Evolutionary conservation across 2,113 vertebrate genomes (phyloP).

Genomic region (Hippocampus comes): DNA sequence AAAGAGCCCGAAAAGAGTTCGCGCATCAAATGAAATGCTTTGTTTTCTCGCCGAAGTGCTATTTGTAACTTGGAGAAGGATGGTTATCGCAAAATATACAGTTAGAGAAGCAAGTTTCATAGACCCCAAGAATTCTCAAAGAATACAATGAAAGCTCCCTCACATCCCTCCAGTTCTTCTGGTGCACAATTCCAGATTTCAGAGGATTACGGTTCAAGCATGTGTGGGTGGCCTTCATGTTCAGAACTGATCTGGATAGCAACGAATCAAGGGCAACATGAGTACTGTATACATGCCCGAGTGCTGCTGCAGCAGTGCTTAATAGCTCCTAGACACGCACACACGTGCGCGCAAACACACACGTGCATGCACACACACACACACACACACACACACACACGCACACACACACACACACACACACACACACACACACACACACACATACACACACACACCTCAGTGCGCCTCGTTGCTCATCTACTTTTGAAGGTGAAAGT

Average conservation of each 20-base stretch:
- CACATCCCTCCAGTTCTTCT: slow-evolving; percentile 38
- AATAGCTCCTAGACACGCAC: slow-evolving; percentile 18
- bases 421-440: neutral
- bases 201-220: slow-evolving; percentile 39
- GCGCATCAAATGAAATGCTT: slow-evolving; percentile 21
- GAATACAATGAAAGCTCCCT: slow-evolving; percentile 42
- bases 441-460: slow-evolving; percentile 5
- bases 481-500: slow-evolving; percentile 62
- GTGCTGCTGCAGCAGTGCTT: slow-evolving; percentile 23
- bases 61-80: slow-evolving; percentile 28
- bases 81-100: slow-evolving; percentile 18
- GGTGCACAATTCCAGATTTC: slow-evolving; percentile 31
- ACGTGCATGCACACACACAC: neutral
- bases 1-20: slow-evolving; percentile 3
- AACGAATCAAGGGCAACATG: slow-evolving; percentile 41
- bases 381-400: neutral
- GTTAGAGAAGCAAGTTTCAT: slow-evolving; percentile 27
- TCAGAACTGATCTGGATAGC: slow-evolving; percentile 33
- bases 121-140: slow-evolving; percentile 43
- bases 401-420: slow-evolving; percentile 3
- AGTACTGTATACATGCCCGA: slow-evolving; percentile 27
- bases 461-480: slow-evolving; percentile 34
- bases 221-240: slow-evolving; percentile 43
- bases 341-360: slow-evolving; percentile 7
- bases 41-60: slow-evolving; percentile 32